A percentile compares a stretch with the other conserved stretches of the same genome.
Evolutionary conservation across 2,888 invertebrate genomes (phyloP).

Genomic region (Pyralis farinalis): DNA sequence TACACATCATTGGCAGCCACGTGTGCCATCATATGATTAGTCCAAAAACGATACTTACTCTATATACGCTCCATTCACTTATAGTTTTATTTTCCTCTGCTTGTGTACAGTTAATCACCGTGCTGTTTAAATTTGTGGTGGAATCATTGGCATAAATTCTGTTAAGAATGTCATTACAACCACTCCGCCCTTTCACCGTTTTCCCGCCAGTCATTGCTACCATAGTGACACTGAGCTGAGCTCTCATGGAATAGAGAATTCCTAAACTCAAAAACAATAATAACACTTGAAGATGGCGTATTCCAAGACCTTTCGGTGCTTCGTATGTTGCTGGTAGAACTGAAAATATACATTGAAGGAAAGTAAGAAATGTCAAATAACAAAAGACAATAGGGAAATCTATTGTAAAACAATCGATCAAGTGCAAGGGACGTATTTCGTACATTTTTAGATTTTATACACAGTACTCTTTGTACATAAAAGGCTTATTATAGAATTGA

Average conservation of each 20-base stretch:
- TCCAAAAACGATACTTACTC: slow-evolving; percentile 47
- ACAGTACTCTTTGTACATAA: no score
- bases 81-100: slow-evolving; percentile 4
- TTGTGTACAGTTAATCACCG: neutral
- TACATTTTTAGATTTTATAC: no score
- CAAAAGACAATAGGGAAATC: no score
- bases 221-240: slow-evolving; percentile 50
- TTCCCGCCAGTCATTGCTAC: slow-evolving; percentile 49
- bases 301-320: slow-evolving; percentile 41
- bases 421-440: no score
- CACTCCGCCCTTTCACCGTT: neutral
- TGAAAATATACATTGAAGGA: slow-evolving; percentile 21
- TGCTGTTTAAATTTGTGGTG: neutral
- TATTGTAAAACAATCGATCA: no score
- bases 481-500: no score
- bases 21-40: no score
- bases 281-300: slow-evolving; percentile 45
- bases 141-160: neutral
- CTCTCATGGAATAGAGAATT: slow-evolving; percentile 34
- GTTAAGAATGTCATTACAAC: neutral
- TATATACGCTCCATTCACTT: slow-evolving; percentile 37
- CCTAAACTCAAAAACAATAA: slow-evolving; percentile 46
- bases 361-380: no score
- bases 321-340: slow-evolving; percentile 14
- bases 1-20: no score